Evolutionary conservation across 2,797 vertebrate species (phyloP), one percentile per base, ranked within the genome.

Genomic region (Botia kubotai): DNA sequence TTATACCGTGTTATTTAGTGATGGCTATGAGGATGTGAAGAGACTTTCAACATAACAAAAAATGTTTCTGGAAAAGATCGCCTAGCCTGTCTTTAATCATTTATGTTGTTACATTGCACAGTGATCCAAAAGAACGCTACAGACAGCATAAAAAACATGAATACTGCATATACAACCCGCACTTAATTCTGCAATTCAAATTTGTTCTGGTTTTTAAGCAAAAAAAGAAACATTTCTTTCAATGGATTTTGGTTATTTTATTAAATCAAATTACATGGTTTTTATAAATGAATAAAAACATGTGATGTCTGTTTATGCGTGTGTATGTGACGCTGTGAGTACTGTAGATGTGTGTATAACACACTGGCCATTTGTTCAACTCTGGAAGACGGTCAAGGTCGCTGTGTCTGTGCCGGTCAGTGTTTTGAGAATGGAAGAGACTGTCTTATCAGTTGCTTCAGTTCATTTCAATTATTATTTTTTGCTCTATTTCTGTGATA

Each of bases 381-480:
- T 87, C 87, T 79, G 72, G 48, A 68, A 72, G 58, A 81, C 71
- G 85, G 89, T 93, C 93, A 93, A 93, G 94, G 93, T 90, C 92
- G 87, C 76, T 82, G 86, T 85, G 90, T 93, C 89, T 93, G 88
- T 86, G 70, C 75, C 88, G 74, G 81, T 67, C 86, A 90, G 89
- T 94, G 93, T 94, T 94, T 89, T 94, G 91, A 87, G 91, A 93
- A 89, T 83, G 72, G 86, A 86, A 90, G 93, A 93, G 94, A 92
- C 93, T 85, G 76, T 66, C 85, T 93, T 94, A 94, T 95, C 85
- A 79, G 70, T 71, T 43, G 21, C 60, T 81, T 81, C 60, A 81
- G 74, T 77, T 85, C 39, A 76, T 83, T 93, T 93, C 88, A 91
- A 91, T 93, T 90, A 85, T 88, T 87, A 91, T 92, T 86, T 92